These are phyloP conservation scores for Hemitrygon akajei DNA, from an alignment of 2,797 vertebrate species.

Conservation along the genomic window DNA sequence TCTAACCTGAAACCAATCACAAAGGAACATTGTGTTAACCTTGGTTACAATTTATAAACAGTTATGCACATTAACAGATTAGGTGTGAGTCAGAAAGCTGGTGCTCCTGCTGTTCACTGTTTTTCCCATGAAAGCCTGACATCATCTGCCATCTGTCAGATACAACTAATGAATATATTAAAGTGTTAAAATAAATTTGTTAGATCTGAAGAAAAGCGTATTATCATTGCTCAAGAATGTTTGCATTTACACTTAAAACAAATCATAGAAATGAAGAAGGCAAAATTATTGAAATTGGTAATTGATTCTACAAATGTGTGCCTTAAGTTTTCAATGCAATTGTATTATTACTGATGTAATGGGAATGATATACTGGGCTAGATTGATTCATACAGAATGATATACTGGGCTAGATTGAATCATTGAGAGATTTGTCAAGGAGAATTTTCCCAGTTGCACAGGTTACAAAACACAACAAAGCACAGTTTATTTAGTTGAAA, in stretches of 20 bases:
- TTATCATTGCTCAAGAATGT: neutral
- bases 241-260: neutral
- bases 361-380: neutral
- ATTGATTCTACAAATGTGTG: neutral
- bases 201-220: neutral
- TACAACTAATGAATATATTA: slow-evolving; percentile 50
- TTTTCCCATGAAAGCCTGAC: slow-evolving; percentile 48
- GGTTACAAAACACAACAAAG: neutral
- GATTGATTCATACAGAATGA: neutral
- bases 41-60: slow-evolving; percentile 32
- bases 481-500: neutral
- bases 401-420: neutral
- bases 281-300: neutral
- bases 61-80: slow-evolving; percentile 38
- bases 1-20: neutral
- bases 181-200: slow-evolving; percentile 25
- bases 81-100: slow-evolving; percentile 33
- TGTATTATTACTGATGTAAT: neutral
- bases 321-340: neutral
- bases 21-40: slow-evolving; percentile 11
- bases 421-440: neutral
- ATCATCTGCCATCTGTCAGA: slow-evolving; percentile 53
- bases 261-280: neutral
- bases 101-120: slow-evolving; percentile 45
- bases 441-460: neutral